Evolutionary conservation across 2,888 invertebrate genomes (phyloP).

Genomic region (Pinctada fucata): DNA sequence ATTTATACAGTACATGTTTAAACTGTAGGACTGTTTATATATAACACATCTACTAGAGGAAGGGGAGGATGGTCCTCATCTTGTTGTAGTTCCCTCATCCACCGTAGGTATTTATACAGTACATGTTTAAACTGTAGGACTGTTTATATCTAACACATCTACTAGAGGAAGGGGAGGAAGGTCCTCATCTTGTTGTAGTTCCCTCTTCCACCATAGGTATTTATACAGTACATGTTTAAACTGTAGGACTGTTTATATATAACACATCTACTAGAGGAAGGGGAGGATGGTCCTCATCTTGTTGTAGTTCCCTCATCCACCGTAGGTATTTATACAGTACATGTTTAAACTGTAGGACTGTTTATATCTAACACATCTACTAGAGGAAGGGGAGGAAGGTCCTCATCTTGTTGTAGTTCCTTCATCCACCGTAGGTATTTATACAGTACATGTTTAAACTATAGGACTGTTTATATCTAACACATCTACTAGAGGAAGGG

Average conservation of each 20-base stretch:
- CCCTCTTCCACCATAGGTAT: conserved; percentile 95
- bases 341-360: background rate
- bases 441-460: no score
- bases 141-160: conserved; percentile 81
- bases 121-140: no score
- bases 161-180: conserved; percentile 85
- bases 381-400: no score
- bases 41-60: conserved; percentile 88
- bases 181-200: conserved; percentile 95
- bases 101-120: conserved; percentile 84
- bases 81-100: conserved; percentile 97
- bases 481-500: conserved; percentile 90
- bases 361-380: no score
- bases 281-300: conserved; percentile 87
- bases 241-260: conserved; percentile 39
- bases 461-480: no score
- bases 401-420: no score
- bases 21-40: background rate
- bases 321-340: conserved; percentile 81
- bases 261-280: conserved; percentile 87
- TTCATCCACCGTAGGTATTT: conserved; percentile 91
- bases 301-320: conserved; percentile 98
- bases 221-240: conserved; percentile 25
- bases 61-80: conserved; percentile 85
- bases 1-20: conserved; percentile 38